Percentiles rank a stretch among this genome's conserved stretches.
Evolutionary conservation across 1,140 invertebrate species (phyloP).

Genomic region (Agrypnia vestita): DNA sequence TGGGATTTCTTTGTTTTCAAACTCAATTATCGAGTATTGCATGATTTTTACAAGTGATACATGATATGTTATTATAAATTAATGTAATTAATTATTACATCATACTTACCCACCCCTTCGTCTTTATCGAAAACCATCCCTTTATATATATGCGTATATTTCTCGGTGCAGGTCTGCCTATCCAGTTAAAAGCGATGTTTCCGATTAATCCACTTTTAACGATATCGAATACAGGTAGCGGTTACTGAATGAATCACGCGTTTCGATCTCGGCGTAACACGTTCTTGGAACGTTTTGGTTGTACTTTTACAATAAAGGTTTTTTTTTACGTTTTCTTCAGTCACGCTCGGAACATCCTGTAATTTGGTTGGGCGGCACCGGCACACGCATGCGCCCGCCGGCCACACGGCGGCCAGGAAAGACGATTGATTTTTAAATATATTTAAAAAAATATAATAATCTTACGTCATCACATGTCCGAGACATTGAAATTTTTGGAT

Average conservation of each 20-base stretch:
- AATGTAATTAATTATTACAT: no score
- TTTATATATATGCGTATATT: no score
- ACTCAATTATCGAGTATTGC: no score
- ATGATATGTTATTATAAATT: no score
- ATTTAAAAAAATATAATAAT: not conserved
- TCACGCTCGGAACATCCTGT: slow-evolving; percentile 61
- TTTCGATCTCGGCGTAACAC: not conserved
- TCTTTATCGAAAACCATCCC: no score
- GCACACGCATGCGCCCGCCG: slow-evolving; percentile 56
- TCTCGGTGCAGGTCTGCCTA: no score
- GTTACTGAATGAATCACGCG: slow-evolving; percentile 18
- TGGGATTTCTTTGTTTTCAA: no score
- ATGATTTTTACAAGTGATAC: no score
- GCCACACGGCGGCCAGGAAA: slow-evolving; percentile 15
- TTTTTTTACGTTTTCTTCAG: slow-evolving; percentile 53
- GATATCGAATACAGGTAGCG: slow-evolving; percentile 19
- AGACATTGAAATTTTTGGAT: no score
- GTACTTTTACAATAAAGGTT: slow-evolving; percentile 17
- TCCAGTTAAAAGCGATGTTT: no score
- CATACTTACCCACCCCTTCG: no score
- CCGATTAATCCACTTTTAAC: not conserved
- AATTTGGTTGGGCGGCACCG: slow-evolving; percentile 51
- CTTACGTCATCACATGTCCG: no score
- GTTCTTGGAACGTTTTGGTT: slow-evolving; percentile 23
- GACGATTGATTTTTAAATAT: not conserved